Evolutionary conservation across 1,140 invertebrate species (phyloP), one percentile per base, ranked within the genome.

Genomic region (Tetranychus urticae): DNA sequence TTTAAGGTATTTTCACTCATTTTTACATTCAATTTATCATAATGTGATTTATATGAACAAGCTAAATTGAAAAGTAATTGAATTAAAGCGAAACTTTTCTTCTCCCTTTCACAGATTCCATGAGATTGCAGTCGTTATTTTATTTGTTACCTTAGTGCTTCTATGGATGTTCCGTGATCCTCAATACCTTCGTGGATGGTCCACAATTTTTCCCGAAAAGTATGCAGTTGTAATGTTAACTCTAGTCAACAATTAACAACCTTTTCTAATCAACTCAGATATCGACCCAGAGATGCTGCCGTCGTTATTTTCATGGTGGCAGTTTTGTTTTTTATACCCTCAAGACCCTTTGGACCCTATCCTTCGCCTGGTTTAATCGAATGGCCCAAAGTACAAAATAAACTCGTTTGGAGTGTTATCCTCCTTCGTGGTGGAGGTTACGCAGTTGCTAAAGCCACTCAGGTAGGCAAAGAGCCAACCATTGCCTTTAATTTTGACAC

Each of bases 381-480:
- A 13, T 77, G 75, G 75, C 64, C 69, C 31, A 65, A 63, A 4
- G 68, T 75, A 3, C 69, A 72, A 56, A 66, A 71, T 13, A 71
- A 71, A 59, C 58, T 76, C 3, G 74, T 75, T 3, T 77, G 76
- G 76, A 72, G 73, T 56, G 65, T 76, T 3, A 67, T 77, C 23
- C 64, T 77, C 5, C 66, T 77, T 13, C 67, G 76, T 34, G 81
- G 86, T 46, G 86, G 86, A 56, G 88, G 88, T 1, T 90, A 91
- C 71, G 86, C 88, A 0, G 75, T 93, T 34, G 88, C 88, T 1
- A 79, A 84, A 56, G 87, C 82, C 56, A 84, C 83, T 65, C 81
- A 83, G 65, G 72, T 73, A 65, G 65, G 62, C 23, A 23, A 23
- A 23, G 23, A 23, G 23, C 23, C 23, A 23, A 23, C 23, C 0